Conservation (phyloP, 2,113 vertebrate species). For the Equus quagga region DNA sequence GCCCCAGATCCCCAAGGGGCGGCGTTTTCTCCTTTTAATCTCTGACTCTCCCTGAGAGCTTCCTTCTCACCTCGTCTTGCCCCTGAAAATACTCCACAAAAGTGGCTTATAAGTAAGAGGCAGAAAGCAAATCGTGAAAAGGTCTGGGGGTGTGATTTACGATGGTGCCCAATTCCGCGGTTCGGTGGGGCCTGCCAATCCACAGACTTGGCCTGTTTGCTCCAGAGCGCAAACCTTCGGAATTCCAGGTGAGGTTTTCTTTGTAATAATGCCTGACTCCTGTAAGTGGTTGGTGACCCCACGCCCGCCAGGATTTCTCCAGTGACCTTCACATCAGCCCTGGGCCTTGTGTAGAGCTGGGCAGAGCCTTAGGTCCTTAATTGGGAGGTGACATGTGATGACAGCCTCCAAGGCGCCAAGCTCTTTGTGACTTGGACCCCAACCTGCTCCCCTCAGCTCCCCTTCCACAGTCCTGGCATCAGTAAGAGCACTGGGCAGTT, state of each 20-base stretch:
- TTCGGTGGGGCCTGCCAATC: not conserved
- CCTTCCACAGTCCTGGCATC: not conserved
- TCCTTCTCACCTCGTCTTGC: not conserved
- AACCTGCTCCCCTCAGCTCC: not conserved
- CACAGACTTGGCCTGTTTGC: not conserved
- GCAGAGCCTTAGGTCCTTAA: not conserved
- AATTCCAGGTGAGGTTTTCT: not conserved
- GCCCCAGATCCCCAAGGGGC: fast-evolving
- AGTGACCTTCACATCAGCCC: not conserved
- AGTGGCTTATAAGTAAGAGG: not conserved
- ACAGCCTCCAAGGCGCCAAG: fast-evolving
- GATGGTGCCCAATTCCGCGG: not conserved
- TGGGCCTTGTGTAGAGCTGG: not conserved
- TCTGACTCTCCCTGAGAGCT: not conserved
- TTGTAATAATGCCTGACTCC: no score
- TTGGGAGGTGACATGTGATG: fast-evolving
- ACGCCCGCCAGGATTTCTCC: not conserved
- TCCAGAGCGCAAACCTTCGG: not conserved
- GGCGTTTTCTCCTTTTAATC: not conserved
- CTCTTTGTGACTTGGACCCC: not conserved
- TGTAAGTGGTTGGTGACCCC: not conserved
- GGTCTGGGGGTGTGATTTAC: not conserved
- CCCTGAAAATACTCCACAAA: not conserved
- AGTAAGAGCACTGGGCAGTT: fast-evolving
- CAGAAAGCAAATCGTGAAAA: not conserved